phyloP scores from a whole-genome alignment of 2,888 invertebrate genomes.

The Scrobipalpa costella region DNA sequence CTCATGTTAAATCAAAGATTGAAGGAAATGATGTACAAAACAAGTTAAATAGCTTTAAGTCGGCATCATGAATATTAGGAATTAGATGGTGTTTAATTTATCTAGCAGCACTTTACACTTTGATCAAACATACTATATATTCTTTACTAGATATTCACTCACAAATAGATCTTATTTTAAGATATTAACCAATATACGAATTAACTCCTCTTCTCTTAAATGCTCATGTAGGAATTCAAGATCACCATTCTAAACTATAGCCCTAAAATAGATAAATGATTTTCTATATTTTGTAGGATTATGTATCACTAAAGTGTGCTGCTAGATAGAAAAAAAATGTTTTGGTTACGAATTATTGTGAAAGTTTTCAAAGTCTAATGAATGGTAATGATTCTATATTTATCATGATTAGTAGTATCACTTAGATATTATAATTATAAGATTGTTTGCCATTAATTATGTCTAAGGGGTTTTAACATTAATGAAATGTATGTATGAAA shows the following conservation, averaged over 20 bases:
- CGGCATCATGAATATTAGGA: conserved; percentile 45
- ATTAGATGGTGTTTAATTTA: conserved; percentile 32
- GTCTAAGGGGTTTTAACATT: conserved; percentile 54
- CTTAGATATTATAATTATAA: conserved; percentile 51
- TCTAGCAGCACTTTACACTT: background rate
- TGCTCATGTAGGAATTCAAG: no score
- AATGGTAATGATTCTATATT: conserved; percentile 36
- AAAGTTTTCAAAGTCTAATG: conserved; percentile 54
- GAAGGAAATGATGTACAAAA: conserved; percentile 56
- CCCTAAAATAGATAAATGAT: no score
- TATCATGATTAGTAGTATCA: conserved; percentile 48
- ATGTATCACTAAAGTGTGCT: background rate
- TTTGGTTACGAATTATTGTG: conserved; percentile 57
- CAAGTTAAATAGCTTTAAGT: conserved; percentile 58
- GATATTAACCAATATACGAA: no score
- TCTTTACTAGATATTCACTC: no score
- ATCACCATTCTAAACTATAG: no score
- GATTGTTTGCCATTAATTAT: conserved; percentile 58
- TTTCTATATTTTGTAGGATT: no score
- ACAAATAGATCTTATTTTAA: no score
- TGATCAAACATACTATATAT: background rate
- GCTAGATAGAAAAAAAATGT: background rate
- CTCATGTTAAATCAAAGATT: conserved; percentile 26
- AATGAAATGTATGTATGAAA: conserved; percentile 40
- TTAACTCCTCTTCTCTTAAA: no score